Conservation (phyloP, 2,797 vertebrate genomes). For the Premnoplex brunnescens region DNA sequence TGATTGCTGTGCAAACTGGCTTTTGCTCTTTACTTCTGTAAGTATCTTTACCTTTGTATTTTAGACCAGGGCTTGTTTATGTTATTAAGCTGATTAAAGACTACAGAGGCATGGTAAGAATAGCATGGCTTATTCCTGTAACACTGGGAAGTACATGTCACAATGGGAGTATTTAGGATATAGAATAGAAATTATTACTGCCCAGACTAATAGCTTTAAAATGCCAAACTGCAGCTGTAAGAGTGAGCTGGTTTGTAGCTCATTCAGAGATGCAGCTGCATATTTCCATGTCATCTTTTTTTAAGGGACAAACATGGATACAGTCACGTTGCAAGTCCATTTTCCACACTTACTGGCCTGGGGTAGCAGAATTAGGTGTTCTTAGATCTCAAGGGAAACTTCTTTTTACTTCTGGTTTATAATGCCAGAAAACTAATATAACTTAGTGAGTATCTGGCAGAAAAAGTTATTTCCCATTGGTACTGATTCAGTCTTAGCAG, state of each 20-base stretch:
- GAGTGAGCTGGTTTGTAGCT: background rate
- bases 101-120: background rate
- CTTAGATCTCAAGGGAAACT: background rate
- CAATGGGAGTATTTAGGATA: background rate
- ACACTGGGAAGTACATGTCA: background rate
- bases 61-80: background rate
- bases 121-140: background rate
- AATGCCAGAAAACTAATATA: background rate
- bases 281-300: background rate
- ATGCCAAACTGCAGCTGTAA: background rate
- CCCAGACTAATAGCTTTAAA: background rate
- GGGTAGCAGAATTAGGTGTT: background rate
- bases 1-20: background rate
- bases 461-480: background rate
- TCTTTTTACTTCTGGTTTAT: background rate
- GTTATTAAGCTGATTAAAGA: conserved; percentile 23
- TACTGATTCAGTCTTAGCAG: background rate
- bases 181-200: background rate
- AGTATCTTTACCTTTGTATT: background rate
- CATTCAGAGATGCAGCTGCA: background rate
- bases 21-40: background rate
- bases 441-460: background rate
- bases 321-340: background rate
- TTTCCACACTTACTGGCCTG: background rate
- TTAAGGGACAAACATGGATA: background rate